A percentile compares a stretch with the other conserved stretches of the same genome.
phyloP scores from a whole-genome alignment of 1,140 invertebrate species.

The Atopsyche davidsoni region DNA sequence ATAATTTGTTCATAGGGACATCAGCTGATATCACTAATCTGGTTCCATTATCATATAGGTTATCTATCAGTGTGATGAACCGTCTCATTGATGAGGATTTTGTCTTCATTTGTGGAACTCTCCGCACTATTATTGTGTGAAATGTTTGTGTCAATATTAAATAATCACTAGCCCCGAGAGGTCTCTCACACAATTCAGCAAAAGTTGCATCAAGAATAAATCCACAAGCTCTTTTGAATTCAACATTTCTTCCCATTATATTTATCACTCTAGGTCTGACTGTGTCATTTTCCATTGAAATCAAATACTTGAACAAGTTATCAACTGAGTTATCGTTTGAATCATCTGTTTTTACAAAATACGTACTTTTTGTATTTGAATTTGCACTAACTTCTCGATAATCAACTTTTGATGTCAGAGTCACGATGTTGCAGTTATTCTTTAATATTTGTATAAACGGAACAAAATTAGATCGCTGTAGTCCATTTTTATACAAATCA shows the following conservation, averaged over 20 bases:
- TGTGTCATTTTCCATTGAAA: conserved; percentile 85
- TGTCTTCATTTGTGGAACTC: conserved; percentile 79
- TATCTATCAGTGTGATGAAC: conserved; percentile 97
- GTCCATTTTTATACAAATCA: conserved; percentile 97
- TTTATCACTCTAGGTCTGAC: conserved; percentile 75
- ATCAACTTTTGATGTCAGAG: conserved; percentile 93
- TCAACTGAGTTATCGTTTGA: conserved; percentile 66
- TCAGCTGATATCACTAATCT: conserved; percentile 35
- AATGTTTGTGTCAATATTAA: conserved; percentile 86
- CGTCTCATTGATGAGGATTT: conserved; percentile 77
- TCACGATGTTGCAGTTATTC: conserved; percentile 67
- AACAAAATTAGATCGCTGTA: conserved; percentile 93
- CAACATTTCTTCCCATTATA: conserved; percentile 83
- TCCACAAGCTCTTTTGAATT: conserved; percentile 86
- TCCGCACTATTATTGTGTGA: conserved; percentile 88
- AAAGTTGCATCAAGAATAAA: conserved; percentile 86
- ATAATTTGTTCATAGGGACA: conserved; percentile 19
- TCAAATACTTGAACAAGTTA: conserved; percentile 82
- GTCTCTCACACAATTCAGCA: conserved; percentile 84
- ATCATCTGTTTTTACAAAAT: conserved; percentile 68
- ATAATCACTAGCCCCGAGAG: conserved; percentile 91
- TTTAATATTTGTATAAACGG: conserved; percentile 95
- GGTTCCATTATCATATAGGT: conserved; percentile 92
- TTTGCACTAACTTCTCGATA: conserved; percentile 72
- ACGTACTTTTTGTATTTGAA: conserved; percentile 56